Conservation (phyloP, 23 tunicate genomes). For the Aplidium turbinatum region DNA sequence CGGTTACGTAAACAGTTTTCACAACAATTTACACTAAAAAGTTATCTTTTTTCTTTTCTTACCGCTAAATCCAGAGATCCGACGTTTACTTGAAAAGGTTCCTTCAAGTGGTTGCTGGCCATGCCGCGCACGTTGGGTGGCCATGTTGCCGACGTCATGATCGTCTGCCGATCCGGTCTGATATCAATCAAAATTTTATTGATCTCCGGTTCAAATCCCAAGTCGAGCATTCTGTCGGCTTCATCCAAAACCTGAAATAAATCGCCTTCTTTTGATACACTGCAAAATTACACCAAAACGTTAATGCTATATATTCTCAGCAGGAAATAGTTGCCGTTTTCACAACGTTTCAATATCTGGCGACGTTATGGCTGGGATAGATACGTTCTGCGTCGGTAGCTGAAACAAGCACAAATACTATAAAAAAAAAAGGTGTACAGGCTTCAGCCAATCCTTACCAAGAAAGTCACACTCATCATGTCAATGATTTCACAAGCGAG, state of each 20-base stretch:
- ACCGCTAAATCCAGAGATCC: conserved; percentile 92
- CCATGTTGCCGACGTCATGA: conserved; percentile 99
- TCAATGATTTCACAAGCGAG: conserved; percentile 50
- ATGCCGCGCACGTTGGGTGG: conserved; percentile 79
- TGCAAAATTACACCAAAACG: no score
- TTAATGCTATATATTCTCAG: no score
- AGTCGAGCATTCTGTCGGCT: conserved; percentile 99
- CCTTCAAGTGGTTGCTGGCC: conserved; percentile 64
- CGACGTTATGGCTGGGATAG: no score
- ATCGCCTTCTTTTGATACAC: no score
- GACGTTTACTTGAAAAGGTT: conserved; percentile 82
- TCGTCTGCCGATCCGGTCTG: conserved; percentile 88
- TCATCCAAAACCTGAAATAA: conserved; percentile 87
- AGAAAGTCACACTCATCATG: conserved; percentile 61
- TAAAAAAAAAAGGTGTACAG: no score
- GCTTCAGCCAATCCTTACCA: conserved; percentile 49
- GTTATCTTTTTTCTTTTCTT: conserved; percentile 13
- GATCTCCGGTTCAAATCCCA: conserved; percentile 97
- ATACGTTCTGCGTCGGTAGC: no score
- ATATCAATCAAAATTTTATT: conserved; percentile 85
- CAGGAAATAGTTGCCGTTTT: no score
- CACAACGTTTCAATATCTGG: no score
- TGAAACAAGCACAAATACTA: no score
- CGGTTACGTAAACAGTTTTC: no score
- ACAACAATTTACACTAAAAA: no score